These are phyloP conservation scores for Melitaea athalia DNA, from an alignment of 2,888 invertebrate species.

Conservation along the genomic window DNA sequence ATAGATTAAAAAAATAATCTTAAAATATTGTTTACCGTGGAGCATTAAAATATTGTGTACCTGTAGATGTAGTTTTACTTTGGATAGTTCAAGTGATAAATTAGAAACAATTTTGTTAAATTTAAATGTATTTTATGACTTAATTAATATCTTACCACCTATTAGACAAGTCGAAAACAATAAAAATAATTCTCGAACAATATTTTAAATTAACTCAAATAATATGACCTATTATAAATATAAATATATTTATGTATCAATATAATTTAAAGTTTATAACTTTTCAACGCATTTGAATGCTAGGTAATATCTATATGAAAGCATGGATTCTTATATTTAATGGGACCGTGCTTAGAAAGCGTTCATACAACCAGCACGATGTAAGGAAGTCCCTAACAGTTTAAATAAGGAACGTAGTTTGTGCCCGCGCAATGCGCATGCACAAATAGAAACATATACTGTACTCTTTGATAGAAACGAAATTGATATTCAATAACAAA, in stretches of 20 bases:
- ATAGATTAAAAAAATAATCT: too few relatives aligned
- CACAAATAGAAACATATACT: too few relatives aligned
- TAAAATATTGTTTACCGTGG: too few relatives aligned
- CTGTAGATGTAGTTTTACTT: background rate
- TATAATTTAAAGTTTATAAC: background rate
- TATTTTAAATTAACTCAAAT: background rate
- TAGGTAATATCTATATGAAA: background rate
- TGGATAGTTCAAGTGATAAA: background rate
- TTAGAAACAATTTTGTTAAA: too few relatives aligned
- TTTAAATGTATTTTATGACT: too few relatives aligned
- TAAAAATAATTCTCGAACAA: background rate
- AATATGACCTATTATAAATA: background rate
- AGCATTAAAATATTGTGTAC: too few relatives aligned
- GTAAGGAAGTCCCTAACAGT: slow-evolving; percentile 51
- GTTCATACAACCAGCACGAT: slow-evolving; percentile 24
- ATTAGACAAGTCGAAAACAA: background rate
- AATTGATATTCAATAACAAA: slow-evolving; percentile 34
- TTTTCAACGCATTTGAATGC: background rate
- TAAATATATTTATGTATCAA: background rate
- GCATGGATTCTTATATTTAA: background rate
- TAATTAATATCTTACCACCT: too few relatives aligned
- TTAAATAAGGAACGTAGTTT: slow-evolving; percentile 29
- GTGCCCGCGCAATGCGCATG: slow-evolving; percentile 62
- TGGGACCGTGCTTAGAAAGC: slow-evolving; percentile 21
- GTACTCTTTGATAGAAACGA: too few relatives aligned